phyloP scores from a whole-genome alignment of 2,113 vertebrate species.

The Nannobrachium achirus region DNA sequence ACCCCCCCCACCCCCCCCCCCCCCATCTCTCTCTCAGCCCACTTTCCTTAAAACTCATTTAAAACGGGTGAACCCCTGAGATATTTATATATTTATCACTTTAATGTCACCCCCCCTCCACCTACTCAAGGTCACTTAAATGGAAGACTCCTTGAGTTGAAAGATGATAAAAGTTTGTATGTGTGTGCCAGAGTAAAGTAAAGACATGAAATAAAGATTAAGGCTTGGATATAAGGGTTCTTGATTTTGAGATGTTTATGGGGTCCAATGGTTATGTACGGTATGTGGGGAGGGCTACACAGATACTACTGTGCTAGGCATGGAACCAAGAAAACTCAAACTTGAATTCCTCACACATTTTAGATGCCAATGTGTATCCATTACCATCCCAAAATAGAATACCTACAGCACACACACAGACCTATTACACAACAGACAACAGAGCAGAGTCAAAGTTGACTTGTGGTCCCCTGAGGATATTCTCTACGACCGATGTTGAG shows the following conservation, averaged over 20 bases:
- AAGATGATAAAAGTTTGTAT: neutral
- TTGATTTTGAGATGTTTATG: constrained; percentile 13
- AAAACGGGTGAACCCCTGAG: constrained; percentile 3
- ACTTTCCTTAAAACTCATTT: constrained; percentile 40
- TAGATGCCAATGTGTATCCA: constrained; percentile 33
- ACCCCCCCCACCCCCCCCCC: constrained; percentile 10
- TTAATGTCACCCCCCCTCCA: constrained; percentile 12
- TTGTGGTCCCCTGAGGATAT: neutral
- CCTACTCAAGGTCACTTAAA: constrained; percentile 21
- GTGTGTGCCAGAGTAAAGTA: neutral
- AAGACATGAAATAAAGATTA: neutral
- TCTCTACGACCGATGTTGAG: neutral
- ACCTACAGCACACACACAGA: constrained; percentile 1
- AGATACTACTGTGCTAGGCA: too few relatives aligned
- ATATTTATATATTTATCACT: constrained; percentile 12
- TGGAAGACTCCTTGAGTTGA: neutral
- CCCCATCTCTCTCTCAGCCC: constrained; percentile 41
- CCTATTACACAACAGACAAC: neutral
- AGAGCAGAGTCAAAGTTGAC: neutral
- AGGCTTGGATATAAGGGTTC: neutral
- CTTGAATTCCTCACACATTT: constrained; percentile 30
- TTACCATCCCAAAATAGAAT: constrained; percentile 35
- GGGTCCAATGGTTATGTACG: neutral
- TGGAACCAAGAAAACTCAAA: constrained; percentile 11
- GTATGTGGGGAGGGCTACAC: too few relatives aligned